Evolutionary conservation across 2,888 invertebrate species (phyloP), one percentile per base, ranked within the genome.

Genomic region (Troides aeacus): DNA sequence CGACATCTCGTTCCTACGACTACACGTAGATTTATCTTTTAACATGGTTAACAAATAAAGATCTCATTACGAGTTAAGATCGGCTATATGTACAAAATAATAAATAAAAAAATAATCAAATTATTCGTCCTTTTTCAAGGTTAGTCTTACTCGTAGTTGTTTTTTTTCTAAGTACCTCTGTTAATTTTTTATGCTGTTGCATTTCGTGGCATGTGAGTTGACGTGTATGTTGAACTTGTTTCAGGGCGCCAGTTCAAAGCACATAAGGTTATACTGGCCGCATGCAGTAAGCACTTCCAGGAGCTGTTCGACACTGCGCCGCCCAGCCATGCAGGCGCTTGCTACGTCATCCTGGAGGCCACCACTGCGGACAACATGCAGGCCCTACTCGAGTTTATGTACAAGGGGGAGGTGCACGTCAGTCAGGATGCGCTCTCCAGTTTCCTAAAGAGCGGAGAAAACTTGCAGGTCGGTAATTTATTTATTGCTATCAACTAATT

Each of bases 331-430:
- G 95, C 95, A 73, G 95, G 95, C 76, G 94, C 95, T 75, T 95
- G 97, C 83, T 96, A 97, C 82, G 97, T 97, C 83, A 97, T 97
- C 84, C 93, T 97, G 87, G 97, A 97, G 89, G 97, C 97, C 75
- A 97, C 97, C 78, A 95, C 96, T 77, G 97, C 97, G 72, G 95
- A 96, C 84, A 97, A 97, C 89, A 97, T 97, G 97, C 96, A 97
- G 75, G 97, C 97, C 62, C 94, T 97, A 76, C 94, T 97, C 76
- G 97, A 97, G 90, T 97, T 97, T 89, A 97, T 97, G 97, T 97
- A 97, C 93, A 97, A 97, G 87, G 97, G 97, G 71, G 97, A 97
- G 90, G 97, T 97, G 78, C 97, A 97, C 87, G 97, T 97, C 81
- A 97, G 97, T 79, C 97, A 97, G 92, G 97, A 97, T 89, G 96